Conservation (phyloP, 2,797 vertebrate genomes). For the Chloroceryle amazona region DNA sequence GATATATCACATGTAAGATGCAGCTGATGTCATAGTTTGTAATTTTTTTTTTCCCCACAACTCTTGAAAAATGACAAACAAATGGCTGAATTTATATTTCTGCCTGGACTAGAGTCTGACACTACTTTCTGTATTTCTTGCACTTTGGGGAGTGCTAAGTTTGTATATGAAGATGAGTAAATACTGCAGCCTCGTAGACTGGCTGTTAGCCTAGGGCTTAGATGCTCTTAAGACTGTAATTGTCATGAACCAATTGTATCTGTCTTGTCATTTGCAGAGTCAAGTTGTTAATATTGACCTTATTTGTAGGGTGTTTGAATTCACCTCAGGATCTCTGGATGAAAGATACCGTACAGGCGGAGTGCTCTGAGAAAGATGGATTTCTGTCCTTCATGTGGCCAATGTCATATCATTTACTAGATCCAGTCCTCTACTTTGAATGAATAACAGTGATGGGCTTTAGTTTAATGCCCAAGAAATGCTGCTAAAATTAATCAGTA, state of each 20-base stretch:
- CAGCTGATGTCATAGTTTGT: neutral
- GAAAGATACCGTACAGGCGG: neutral
- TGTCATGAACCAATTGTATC: neutral
- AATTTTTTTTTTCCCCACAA: neutral
- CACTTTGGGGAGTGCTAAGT: neutral
- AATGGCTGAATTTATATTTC: neutral
- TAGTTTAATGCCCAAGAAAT: neutral
- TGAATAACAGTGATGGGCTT: neutral
- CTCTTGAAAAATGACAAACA: neutral
- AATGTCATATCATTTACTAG: neutral
- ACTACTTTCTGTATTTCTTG: neutral
- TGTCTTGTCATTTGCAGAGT: neutral
- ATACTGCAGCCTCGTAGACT: neutral
- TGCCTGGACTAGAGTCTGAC: neutral
- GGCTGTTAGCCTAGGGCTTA: neutral
- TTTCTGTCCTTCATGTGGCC: neutral
- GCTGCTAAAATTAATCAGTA: accelerated
- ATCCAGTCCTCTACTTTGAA: neutral
- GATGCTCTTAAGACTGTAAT: neutral
- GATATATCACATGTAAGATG: neutral
- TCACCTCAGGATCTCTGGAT: neutral
- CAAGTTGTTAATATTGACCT: neutral
- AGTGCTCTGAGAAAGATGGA: neutral
- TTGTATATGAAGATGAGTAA: neutral
- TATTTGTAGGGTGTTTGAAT: neutral